phyloP scores from a whole-genome alignment of 1,140 invertebrate species.

The Acromyrmex echinatior region DNA sequence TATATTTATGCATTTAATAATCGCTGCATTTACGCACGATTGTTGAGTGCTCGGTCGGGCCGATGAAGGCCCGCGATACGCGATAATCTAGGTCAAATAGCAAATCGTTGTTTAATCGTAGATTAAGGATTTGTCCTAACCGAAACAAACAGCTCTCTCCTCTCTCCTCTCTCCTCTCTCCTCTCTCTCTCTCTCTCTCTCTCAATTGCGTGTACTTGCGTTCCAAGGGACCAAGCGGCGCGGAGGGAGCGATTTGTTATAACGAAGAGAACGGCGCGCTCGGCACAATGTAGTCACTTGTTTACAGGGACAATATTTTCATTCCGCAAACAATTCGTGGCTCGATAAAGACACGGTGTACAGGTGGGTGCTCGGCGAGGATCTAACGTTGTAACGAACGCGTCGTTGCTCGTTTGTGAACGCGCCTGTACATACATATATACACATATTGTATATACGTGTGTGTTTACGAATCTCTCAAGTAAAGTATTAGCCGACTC shows the following conservation, averaged over 20 bases:
- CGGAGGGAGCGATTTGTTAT: conserved; percentile 78
- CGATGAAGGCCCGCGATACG: conserved; percentile 65
- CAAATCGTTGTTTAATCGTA: conserved; percentile 79
- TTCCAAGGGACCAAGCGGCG: conserved; percentile 28
- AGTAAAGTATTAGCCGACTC: conserved; percentile 77
- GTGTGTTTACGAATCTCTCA: conserved; percentile 80
- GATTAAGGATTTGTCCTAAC: conserved; percentile 75
- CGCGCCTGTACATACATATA: conserved; percentile 37
- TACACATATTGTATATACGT: conserved; percentile 64
- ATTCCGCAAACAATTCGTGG: conserved; percentile 86
- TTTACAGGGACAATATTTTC: conserved; percentile 87
- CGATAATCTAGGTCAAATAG: conserved; percentile 77
- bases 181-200: conserved; percentile 40
- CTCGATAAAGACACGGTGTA: conserved; percentile 84
- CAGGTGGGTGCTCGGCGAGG: conserved; percentile 78
- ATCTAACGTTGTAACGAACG: conserved; percentile 83
- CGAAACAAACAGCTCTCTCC: conserved; percentile 70
- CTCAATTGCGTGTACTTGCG: conserved; percentile 71
- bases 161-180: conserved; percentile 38
- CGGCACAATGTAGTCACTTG: conserved; percentile 82
- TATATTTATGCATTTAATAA: conserved; percentile 28
- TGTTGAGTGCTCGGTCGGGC: conserved; percentile 27
- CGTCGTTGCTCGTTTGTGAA: conserved; percentile 72
- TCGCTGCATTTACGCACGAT: conserved; percentile 9
- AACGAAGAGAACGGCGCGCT: conserved; percentile 74